A percentile compares a stretch with the other conserved stretches of the same genome.
phyloP scores from a whole-genome alignment of 2,888 invertebrate genomes.

The Xiphydria camelus region DNA sequence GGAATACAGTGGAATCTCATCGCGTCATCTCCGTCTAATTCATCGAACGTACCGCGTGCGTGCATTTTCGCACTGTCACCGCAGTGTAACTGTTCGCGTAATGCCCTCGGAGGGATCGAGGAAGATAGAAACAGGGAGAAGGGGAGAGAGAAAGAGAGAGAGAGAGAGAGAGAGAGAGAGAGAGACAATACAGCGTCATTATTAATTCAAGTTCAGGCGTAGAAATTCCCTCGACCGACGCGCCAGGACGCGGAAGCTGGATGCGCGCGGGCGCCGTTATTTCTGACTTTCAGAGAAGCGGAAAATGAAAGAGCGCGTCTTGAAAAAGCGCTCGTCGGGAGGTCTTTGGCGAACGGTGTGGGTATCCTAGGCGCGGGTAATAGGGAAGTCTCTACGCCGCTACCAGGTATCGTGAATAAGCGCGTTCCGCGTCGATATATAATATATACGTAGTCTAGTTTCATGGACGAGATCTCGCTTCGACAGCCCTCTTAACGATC shows the following conservation, averaged over 20 bases:
- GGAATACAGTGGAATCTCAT: conserved; percentile 15
- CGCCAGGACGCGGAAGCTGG: conserved; percentile 49
- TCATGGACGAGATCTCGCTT: too few species aligned
- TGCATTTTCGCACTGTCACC: conserved; percentile 48
- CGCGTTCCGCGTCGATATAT: too few species aligned
- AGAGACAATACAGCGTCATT: conserved; percentile 30
- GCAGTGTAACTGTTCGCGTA: conserved; percentile 41
- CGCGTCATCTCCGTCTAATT: conserved; percentile 44
- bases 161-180: conserved; percentile 6
- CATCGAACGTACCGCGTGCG: conserved; percentile 27
- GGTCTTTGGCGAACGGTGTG: too few species aligned
- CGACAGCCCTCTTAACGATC: too few species aligned
- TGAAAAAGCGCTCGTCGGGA: too few species aligned
- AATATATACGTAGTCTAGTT: too few species aligned
- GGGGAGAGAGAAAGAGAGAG: conserved; percentile 9
- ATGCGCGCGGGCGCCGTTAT: too few species aligned
- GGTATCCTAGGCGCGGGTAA: too few species aligned
- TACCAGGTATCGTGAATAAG: too few species aligned
- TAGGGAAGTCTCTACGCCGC: too few species aligned
- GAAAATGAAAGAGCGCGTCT: too few species aligned
- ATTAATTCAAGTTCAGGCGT: conserved; percentile 44
- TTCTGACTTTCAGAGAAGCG: too few species aligned
- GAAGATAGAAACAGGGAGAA: conserved; percentile 12
- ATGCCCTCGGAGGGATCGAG: conserved; percentile 25
- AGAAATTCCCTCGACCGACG: conserved; percentile 42